A percentile compares a stretch with the other conserved stretches of the same genome.
These are phyloP conservation scores for Boloria selene DNA, from an alignment of 2,888 invertebrate genomes.

Conservation along the genomic window DNA sequence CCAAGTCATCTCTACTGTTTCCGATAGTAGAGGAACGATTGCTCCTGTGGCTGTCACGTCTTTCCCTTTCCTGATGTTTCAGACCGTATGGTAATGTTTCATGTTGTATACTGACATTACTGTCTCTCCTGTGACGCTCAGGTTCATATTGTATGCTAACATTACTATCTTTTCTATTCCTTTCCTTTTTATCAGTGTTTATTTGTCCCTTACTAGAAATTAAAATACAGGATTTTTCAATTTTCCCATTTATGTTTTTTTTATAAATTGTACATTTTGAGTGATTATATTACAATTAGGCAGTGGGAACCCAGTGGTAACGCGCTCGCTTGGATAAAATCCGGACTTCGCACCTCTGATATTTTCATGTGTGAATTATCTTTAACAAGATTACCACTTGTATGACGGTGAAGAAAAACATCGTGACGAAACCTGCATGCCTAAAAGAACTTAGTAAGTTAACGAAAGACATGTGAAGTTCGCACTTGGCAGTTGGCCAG, in stretches of 20 bases:
- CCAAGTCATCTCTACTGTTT: slow-evolving; percentile 74
- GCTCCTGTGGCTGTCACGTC: slow-evolving; percentile 71
- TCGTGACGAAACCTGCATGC: too few species aligned
- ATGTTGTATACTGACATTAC: slow-evolving; percentile 69
- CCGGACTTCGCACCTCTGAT: too few species aligned
- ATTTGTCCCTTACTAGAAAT: slow-evolving; percentile 74
- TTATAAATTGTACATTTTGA: neutral
- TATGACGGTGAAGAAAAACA: too few species aligned
- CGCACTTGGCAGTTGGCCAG: too few species aligned
- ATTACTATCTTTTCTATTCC: slow-evolving; percentile 68
- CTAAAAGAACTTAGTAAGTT: too few species aligned
- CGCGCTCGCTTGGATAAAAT: too few species aligned
- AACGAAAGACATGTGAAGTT: too few species aligned
- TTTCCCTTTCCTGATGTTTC: slow-evolving; percentile 64
- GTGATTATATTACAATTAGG: too few species aligned
- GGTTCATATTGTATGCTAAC: slow-evolving; percentile 64
- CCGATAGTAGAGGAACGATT: slow-evolving; percentile 75
- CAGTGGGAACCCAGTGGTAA: too few species aligned
- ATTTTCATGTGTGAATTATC: too few species aligned
- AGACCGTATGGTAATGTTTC: slow-evolving; percentile 56
- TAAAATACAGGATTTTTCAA: slow-evolving; percentile 2
- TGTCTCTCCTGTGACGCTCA: slow-evolving; percentile 64
- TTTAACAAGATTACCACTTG: too few species aligned
- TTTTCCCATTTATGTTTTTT: neutral
- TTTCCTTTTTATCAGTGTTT: slow-evolving; percentile 68